Conservation (phyloP, 2,113 vertebrate species). For the Atherinomorus stipes region DNA sequence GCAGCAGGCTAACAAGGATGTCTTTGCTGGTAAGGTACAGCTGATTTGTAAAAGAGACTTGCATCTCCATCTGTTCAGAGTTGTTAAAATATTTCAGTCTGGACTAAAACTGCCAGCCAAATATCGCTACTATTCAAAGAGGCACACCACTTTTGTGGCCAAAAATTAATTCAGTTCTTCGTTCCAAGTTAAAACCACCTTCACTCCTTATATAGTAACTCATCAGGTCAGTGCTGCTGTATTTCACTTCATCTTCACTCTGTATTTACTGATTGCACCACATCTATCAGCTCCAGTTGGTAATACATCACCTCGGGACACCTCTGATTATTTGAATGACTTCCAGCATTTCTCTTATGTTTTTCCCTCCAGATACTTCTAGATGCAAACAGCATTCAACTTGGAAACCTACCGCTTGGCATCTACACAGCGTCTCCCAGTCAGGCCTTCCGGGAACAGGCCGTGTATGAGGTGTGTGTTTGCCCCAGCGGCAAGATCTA, state of each 20-base stretch:
- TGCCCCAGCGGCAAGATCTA: constrained; percentile 97
- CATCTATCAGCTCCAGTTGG: constrained; percentile 42
- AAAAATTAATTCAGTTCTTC: constrained; percentile 5
- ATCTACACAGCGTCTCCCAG: constrained; percentile 67
- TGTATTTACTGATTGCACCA: constrained; percentile 41
- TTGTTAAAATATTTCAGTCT: no score
- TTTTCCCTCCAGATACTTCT: constrained; percentile 89
- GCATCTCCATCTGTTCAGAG: no score
- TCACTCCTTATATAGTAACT: constrained; percentile 18
- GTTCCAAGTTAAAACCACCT: constrained; percentile 17
- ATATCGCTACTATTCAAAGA: neutral
- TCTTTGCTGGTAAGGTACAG: no score
- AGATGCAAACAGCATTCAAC: constrained; percentile 90
- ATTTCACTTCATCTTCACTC: constrained; percentile 27
- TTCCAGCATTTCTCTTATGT: constrained; percentile 23
- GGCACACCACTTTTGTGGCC: neutral
- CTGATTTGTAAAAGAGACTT: no score
- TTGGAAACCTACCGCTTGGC: constrained; percentile 90
- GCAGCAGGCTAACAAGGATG: no score
- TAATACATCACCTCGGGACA: constrained; percentile 39
- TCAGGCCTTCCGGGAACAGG: constrained; percentile 84
- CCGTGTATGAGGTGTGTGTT: constrained; percentile 92
- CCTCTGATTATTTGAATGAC: constrained; percentile 47
- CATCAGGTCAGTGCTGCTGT: constrained; percentile 29
- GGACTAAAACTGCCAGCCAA: neutral